A percentile compares a stretch with the other conserved stretches of the same genome.
Evolutionary conservation across 2,113 vertebrate genomes (phyloP).

Genomic region (Anseranas semipalmata): DNA sequence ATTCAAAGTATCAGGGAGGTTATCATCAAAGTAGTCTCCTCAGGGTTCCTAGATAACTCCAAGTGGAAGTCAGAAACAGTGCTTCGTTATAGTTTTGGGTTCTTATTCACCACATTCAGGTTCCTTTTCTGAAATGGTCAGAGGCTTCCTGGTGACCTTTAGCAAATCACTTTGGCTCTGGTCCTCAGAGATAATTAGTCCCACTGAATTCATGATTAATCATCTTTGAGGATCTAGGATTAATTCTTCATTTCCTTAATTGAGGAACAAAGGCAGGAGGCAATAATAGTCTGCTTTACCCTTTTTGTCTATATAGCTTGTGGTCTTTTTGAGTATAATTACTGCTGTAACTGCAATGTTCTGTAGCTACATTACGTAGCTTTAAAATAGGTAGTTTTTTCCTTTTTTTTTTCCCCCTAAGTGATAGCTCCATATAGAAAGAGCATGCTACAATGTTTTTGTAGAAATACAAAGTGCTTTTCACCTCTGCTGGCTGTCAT

Average conservation of each 20-base stretch:
- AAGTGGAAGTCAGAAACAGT: background rate
- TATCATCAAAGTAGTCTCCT: rapidly evolving
- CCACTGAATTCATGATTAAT: slow-evolving; percentile 20
- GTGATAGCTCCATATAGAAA: background rate
- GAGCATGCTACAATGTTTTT: background rate
- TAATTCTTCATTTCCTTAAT: slow-evolving; percentile 41
- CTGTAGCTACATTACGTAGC: background rate
- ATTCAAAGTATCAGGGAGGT: background rate
- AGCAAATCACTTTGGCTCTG: background rate
- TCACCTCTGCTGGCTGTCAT: background rate
- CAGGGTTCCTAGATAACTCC: background rate
- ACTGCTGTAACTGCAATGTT: background rate
- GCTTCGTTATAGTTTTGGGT: background rate
- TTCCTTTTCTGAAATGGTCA: background rate
- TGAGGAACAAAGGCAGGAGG: slow-evolving; percentile 7
- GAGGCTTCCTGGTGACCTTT: slow-evolving; percentile 12
- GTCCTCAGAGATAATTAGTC: background rate
- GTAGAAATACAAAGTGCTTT: background rate
- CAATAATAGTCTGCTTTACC: background rate
- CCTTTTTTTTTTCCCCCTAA: background rate
- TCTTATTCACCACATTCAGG: background rate
- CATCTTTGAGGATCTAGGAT: background rate
- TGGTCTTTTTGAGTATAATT: background rate
- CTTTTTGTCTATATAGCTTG: background rate
- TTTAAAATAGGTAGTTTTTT: background rate